Conservation (phyloP, 2,113 vertebrate genomes). For the Epinephelus moara region DNA sequence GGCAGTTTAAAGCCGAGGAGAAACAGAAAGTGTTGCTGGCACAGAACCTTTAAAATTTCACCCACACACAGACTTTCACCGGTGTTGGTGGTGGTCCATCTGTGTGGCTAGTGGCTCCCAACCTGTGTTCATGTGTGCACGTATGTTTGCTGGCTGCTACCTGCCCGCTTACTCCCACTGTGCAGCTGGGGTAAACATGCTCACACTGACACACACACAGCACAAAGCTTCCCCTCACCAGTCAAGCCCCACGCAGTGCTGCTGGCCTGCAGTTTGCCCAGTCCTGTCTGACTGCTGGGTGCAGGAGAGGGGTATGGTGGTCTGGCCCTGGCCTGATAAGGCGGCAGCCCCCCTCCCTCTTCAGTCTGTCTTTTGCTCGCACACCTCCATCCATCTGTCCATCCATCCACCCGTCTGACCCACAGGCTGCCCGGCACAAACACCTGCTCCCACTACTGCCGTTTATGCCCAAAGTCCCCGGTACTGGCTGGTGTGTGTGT, state of each 20-base stretch:
- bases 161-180: constrained; percentile 54
- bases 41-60: constrained; percentile 24
- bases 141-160: constrained; percentile 64
- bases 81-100: constrained; percentile 50
- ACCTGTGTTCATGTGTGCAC: constrained; percentile 52
- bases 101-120: constrained; percentile 46
- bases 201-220: constrained; percentile 57
- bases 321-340: constrained; percentile 80
- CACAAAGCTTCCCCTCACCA: constrained; percentile 63
- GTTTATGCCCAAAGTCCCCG: constrained; percentile 60
- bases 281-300: constrained; percentile 71
- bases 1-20: constrained; percentile 14
- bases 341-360: constrained; percentile 43
- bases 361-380: constrained; percentile 66
- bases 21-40: constrained; percentile 24
- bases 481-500: constrained; percentile 35
- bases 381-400: constrained; percentile 67
- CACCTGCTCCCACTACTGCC: constrained; percentile 72
- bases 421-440: constrained; percentile 74
- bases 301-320: constrained; percentile 54
- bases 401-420: constrained; percentile 67
- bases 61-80: constrained; percentile 35
- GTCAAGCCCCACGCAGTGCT: constrained; percentile 57
- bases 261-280: constrained; percentile 68
- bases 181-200: constrained; percentile 61